Conservation (phyloP, 2,888 invertebrate genomes). For the Amphipyra tragopoginis region DNA sequence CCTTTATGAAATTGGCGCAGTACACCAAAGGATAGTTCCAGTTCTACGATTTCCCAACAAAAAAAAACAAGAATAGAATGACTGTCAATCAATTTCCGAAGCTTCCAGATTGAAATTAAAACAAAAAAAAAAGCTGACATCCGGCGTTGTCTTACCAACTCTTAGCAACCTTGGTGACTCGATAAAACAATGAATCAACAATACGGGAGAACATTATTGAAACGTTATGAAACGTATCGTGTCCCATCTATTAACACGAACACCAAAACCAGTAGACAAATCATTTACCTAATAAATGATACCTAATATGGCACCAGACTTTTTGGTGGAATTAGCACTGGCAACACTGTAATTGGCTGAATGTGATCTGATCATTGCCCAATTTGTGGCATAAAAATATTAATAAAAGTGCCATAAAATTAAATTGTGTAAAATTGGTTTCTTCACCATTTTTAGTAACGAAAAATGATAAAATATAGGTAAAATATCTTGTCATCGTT, state of each 20-base stretch:
- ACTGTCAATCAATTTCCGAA: too few relatives aligned
- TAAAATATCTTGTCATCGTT: too few relatives aligned
- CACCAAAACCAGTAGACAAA: constrained; percentile 64
- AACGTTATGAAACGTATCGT: constrained; percentile 73
- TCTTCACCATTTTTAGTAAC: background rate
- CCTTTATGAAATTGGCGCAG: too few relatives aligned
- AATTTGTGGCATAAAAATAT: constrained; percentile 31
- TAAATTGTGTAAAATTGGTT: background rate
- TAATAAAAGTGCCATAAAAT: background rate
- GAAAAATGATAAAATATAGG: background rate
- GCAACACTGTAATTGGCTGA: constrained; percentile 52
- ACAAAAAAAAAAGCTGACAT: constrained; percentile 4
- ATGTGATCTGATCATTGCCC: constrained; percentile 50
- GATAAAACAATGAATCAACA: constrained; percentile 55
- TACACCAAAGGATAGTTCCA: too few relatives aligned
- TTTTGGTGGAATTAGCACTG: constrained; percentile 50
- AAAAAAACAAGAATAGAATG: background rate
- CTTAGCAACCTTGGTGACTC: constrained; percentile 45
- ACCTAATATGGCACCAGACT: constrained; percentile 36
- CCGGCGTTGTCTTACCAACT: constrained; percentile 9
- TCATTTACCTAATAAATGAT: constrained; percentile 69
- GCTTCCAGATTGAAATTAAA: background rate
- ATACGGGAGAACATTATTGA: constrained; percentile 64
- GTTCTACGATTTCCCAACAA: background rate
- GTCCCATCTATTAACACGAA: constrained; percentile 68